phyloP scores from a whole-genome alignment of 37 sponge, comb jelly and placozoan species.

The Oscarella lobularis region DNA sequence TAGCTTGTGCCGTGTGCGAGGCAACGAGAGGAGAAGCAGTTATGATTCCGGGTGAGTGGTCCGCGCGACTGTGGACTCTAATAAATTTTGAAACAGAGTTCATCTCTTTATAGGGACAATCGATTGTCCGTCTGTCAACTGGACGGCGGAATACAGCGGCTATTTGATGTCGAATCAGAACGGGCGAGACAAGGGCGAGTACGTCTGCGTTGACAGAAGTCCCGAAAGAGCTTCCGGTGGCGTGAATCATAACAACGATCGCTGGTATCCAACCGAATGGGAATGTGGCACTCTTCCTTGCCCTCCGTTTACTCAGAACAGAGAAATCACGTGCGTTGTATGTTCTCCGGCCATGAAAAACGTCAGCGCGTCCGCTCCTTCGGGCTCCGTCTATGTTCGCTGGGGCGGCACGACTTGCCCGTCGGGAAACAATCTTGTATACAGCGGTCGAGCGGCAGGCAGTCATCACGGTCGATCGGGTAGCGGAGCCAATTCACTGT shows the following conservation, averaged over 20 bases:
- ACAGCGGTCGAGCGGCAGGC: not conserved
- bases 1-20: not conserved
- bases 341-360: not conserved
- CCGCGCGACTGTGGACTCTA: not conserved
- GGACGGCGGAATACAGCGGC: not conserved
- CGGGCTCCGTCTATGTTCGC: not conserved
- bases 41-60: not conserved
- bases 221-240: not conserved
- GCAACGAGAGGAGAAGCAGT: not conserved
- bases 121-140: not conserved
- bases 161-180: not conserved
- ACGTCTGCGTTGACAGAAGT: not conserved
- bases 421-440: not conserved
- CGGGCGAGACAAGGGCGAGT: not conserved
- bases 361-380: not conserved
- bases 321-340: constrained; percentile 1
- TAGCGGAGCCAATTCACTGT: not conserved
- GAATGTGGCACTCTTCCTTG: not conserved
- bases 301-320: not conserved
- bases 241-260: not conserved
- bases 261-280: not conserved
- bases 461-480: not conserved
- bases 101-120: not conserved
- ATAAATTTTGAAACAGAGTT: not conserved
- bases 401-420: not conserved